Evolutionary conservation across 2,888 invertebrate genomes (phyloP).

Genomic region (Ashinkailepas kermadecensis): DNA sequence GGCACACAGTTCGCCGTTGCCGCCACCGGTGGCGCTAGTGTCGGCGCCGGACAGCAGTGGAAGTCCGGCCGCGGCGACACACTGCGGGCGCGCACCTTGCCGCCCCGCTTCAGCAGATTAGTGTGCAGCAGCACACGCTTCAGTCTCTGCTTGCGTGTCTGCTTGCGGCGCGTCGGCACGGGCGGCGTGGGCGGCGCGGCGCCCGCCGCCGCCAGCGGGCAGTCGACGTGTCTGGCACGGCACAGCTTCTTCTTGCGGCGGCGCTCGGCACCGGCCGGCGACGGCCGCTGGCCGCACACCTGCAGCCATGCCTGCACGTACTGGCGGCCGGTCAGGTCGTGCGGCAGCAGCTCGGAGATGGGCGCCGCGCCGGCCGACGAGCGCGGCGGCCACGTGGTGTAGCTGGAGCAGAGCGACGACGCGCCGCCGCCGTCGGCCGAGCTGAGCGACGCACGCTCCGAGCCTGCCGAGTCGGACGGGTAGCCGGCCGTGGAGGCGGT

Average conservation of each 20-base stretch:
- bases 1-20: not conserved
- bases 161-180: not conserved
- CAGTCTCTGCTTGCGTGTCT: not conserved
- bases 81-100: not conserved
- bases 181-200: not conserved
- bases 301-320: slow-evolving; percentile 33
- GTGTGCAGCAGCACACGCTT: not conserved
- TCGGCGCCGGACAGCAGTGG: not conserved
- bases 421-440: slow-evolving; percentile 26
- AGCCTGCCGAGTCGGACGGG: slow-evolving; percentile 31
- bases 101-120: not conserved
- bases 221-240: not conserved
- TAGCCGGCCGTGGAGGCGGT: slow-evolving; percentile 29
- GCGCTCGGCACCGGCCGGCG: not conserved
- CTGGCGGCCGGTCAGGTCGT: slow-evolving; percentile 30
- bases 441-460: slow-evolving; percentile 30
- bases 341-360: slow-evolving; percentile 29
- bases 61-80: not conserved
- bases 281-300: slow-evolving; percentile 21
- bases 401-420: slow-evolving; percentile 30
- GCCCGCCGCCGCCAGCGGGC: not conserved
- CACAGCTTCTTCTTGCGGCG: slow-evolving; percentile 4
- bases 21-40: not conserved
- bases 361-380: slow-evolving; percentile 29
- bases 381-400: slow-evolving; percentile 33